Conservation (phyloP, 2,113 vertebrate species). For the Erythrolamprus reginae region DNA sequence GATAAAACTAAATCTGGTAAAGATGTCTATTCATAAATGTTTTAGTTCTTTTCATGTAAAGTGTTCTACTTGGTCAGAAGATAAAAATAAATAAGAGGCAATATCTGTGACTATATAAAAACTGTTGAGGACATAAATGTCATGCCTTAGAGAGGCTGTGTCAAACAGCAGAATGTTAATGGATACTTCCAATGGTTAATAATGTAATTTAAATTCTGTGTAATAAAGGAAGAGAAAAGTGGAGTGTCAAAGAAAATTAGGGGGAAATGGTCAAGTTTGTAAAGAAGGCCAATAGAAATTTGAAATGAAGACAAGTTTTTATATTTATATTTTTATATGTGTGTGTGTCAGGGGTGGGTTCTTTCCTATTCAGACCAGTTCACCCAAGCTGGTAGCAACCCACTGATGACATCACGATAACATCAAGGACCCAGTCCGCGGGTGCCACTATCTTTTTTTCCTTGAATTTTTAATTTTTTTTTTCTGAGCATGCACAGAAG, state of each 20-base stretch:
- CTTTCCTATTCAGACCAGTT: too few relatives aligned
- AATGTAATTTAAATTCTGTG: not conserved
- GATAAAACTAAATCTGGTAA: not conserved
- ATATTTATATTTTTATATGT: too few relatives aligned
- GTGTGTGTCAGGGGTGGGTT: too few relatives aligned
- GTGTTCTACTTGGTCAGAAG: not conserved
- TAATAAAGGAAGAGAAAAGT: not conserved
- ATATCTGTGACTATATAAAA: not conserved
- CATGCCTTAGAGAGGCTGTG: not conserved
- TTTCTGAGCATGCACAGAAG: too few relatives aligned
- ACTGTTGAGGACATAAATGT: not conserved
- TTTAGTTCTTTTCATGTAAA: not conserved
- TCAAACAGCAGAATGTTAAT: not conserved
- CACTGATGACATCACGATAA: too few relatives aligned
- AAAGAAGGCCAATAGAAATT: not conserved
- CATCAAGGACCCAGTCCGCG: too few relatives aligned
- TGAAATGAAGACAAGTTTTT: not conserved
- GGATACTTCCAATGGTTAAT: not conserved
- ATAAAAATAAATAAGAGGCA: not conserved
- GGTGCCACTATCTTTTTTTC: too few relatives aligned
- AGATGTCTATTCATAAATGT: not conserved
- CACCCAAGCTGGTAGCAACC: too few relatives aligned
- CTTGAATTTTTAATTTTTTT: too few relatives aligned
- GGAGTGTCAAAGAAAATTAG: not conserved
- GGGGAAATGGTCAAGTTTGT: not conserved